These are phyloP conservation scores for Heliconius nattereri DNA, from an alignment of 1,140 invertebrate genomes.

Conservation along the genomic window DNA sequence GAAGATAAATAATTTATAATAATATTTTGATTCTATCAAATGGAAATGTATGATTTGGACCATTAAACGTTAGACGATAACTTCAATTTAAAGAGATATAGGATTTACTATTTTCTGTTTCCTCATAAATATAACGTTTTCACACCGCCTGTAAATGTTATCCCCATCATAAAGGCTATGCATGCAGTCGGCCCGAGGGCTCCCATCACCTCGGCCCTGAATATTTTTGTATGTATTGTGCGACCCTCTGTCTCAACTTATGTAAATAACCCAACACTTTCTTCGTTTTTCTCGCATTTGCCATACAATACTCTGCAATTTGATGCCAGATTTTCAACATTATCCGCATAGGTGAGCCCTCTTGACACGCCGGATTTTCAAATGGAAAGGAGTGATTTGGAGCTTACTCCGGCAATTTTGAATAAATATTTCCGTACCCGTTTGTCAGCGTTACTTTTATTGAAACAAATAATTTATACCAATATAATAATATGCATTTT, in stretches of 20 bases:
- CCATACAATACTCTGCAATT: conserved; percentile 76
- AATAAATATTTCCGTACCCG: conserved; percentile 37
- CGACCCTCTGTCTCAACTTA: conserved; percentile 78
- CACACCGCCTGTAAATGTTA: conserved; percentile 70
- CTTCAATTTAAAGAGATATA: conserved; percentile 32
- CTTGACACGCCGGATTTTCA: conserved; percentile 51
- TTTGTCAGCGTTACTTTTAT: conserved; percentile 22
- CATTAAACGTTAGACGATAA: conserved; percentile 29
- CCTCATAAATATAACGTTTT: conserved; percentile 67
- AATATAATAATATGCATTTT: conserved; percentile 30
- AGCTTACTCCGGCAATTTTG: conserved; percentile 56
- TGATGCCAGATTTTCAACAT: conserved; percentile 67
- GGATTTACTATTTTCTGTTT: conserved; percentile 53
- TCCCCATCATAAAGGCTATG: conserved; percentile 71
- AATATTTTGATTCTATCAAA: not conserved
- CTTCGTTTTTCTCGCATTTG: conserved; percentile 76
- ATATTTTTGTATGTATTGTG: conserved; percentile 73
- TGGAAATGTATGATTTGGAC: not conserved
- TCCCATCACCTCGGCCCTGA: conserved; percentile 75
- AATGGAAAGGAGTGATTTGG: conserved; percentile 65
- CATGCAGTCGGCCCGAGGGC: conserved; percentile 65
- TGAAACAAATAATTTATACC: not conserved
- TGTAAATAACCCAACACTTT: conserved; percentile 79
- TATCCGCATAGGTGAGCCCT: conserved; percentile 69
- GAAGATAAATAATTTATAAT: too few species aligned